Percentiles rank a stretch among this genome's conserved stretches.
Evolutionary conservation across 1,140 invertebrate genomes (phyloP).

Genomic region (roundworm (Caenorhabditis elegans)): DNA sequence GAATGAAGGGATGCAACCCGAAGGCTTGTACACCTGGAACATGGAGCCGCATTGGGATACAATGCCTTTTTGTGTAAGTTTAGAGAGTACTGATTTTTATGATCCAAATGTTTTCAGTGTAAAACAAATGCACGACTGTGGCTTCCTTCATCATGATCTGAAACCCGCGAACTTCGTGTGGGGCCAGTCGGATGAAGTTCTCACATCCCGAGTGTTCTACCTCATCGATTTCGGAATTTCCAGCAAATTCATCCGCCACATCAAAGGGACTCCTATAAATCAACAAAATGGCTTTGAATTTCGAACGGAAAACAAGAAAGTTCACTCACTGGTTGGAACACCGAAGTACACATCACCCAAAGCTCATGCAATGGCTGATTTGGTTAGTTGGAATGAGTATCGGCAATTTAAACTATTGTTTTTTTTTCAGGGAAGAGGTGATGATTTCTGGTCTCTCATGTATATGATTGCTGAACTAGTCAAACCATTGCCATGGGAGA

Average conservation of each 20-base stretch:
- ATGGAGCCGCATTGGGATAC: not conserved
- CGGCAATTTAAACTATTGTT: no score
- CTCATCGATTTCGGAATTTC: not conserved
- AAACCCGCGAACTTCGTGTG: not conserved
- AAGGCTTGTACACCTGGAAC: not conserved
- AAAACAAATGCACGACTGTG: slow-evolving; percentile 6
- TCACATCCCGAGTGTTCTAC: not conserved
- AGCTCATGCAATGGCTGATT: not conserved
- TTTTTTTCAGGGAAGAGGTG: not conserved
- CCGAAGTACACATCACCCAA: not conserved
- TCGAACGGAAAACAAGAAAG: not conserved
- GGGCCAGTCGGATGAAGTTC: not conserved
- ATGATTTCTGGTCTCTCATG: slow-evolving; percentile 39
- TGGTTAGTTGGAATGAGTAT: no score
- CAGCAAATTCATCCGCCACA: not conserved
- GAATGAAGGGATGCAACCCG: not conserved
- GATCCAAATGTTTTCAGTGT: not conserved
- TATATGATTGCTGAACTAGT: slow-evolving; percentile 41
- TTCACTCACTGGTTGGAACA: not conserved
- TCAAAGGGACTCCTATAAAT: not conserved
- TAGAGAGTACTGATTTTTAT: no score
- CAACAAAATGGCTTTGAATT: not conserved
- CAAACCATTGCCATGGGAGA: slow-evolving; percentile 33
- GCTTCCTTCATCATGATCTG: not conserved
- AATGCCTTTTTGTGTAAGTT: not conserved